A percentile compares a stretch with the other conserved stretches of the same genome.
Conservation (phyloP, 2,797 vertebrate genomes). For the Poecilia velifera region DNA sequence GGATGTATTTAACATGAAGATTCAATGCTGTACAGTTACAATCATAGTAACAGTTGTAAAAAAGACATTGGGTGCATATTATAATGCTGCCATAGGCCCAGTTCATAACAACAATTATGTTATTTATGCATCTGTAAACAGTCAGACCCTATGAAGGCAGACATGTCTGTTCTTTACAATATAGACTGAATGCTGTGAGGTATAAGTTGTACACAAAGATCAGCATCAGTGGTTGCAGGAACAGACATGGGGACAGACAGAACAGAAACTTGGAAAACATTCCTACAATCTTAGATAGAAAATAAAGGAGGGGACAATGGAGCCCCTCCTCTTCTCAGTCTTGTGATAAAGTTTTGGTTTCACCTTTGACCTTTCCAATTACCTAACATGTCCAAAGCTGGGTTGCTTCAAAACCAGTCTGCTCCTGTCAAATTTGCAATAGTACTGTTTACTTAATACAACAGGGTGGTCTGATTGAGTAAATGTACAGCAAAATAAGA, state of each 20-base stretch:
- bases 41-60: too few species aligned
- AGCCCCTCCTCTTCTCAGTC: constrained; percentile 3
- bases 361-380: constrained; percentile 46
- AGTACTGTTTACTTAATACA: neutral
- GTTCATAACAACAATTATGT: too few species aligned
- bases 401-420: neutral
- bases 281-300: neutral
- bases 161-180: neutral
- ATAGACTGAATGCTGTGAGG: neutral
- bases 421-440: neutral
- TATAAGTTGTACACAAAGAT: too few species aligned
- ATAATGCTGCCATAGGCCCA: too few species aligned
- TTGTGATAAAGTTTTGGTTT: constrained; percentile 35
- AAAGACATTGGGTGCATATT: too few species aligned
- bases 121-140: neutral
- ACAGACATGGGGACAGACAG: neutral
- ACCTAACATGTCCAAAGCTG: neutral
- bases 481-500: neutral
- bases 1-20: too few species aligned
- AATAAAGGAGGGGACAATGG: neutral
- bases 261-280: neutral
- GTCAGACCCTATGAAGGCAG: neutral
- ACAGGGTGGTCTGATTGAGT: neutral
- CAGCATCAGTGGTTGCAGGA: neutral
- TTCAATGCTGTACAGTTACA: too few species aligned